Conservation (phyloP, 2,113 vertebrate species). For the Cyprinodon variegatus region DNA sequence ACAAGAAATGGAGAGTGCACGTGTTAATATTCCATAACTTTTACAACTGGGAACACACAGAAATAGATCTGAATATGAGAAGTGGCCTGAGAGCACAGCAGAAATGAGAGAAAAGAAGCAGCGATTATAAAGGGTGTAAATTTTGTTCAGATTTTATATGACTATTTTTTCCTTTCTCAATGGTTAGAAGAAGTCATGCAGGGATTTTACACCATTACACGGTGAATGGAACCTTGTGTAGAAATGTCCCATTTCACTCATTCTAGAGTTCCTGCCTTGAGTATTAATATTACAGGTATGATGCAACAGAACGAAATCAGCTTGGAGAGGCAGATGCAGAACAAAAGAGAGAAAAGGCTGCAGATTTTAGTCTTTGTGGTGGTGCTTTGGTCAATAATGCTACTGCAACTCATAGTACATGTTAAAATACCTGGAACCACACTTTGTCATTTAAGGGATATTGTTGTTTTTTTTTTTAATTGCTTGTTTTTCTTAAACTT, state of each 20-base stretch:
- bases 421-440: not conserved
- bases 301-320: constrained; percentile 66
- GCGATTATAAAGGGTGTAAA: constrained; percentile 12
- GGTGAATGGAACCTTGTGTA: constrained; percentile 13
- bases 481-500: no score
- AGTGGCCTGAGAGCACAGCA: not conserved
- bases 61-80: constrained; percentile 19
- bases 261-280: not conserved
- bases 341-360: not conserved
- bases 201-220: constrained; percentile 43
- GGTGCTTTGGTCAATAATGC: not conserved
- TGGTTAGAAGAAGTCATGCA: constrained; percentile 12
- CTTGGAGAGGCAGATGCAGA: not conserved
- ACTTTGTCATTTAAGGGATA: not conserved
- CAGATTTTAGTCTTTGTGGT: not conserved
- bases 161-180: not conserved
- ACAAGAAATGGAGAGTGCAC: constrained; percentile 36
- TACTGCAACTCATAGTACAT: not conserved
- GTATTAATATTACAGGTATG: constrained; percentile 49
- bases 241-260: constrained; percentile 27
- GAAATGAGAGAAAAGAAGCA: not conserved
- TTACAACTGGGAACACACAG: constrained; percentile 25
- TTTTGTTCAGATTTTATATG: constrained; percentile 18
- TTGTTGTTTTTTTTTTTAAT: no score
- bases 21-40: constrained; percentile 34